Conservation (phyloP, 2,888 invertebrate genomes). For the Plemyria rubiginata region DNA sequence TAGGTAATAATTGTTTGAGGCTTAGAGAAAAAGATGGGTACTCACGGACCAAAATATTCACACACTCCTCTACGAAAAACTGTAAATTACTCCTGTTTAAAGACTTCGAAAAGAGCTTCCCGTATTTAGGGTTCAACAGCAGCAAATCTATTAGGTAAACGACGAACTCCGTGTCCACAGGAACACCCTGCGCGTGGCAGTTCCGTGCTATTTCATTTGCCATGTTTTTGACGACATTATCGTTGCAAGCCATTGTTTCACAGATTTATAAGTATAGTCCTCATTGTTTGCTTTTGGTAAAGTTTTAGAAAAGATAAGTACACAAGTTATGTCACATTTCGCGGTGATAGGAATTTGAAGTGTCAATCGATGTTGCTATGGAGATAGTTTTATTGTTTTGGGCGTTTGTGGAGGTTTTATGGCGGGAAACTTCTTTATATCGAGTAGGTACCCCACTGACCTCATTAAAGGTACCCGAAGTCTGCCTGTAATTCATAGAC, state of each 20-base stretch:
- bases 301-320: constrained; percentile 14
- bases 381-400: constrained; percentile 11
- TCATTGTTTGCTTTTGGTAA: constrained; percentile 1
- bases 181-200: constrained; percentile 70
- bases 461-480: too few species aligned
- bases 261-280: too few species aligned
- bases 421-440: neutral
- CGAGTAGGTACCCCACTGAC: too few species aligned
- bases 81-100: constrained; percentile 79
- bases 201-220: constrained; percentile 84
- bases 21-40: constrained; percentile 26
- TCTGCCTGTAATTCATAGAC: too few species aligned
- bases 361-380: constrained; percentile 29
- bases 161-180: constrained; percentile 79
- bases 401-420: constrained; percentile 59
- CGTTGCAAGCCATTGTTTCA: constrained; percentile 68
- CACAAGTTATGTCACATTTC: too few species aligned
- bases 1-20: too few species aligned
- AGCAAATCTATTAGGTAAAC: constrained; percentile 81
- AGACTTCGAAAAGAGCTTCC: constrained; percentile 74
- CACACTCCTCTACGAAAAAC: constrained; percentile 81
- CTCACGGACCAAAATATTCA: constrained; percentile 75
- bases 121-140: constrained; percentile 84
- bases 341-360: constrained; percentile 6
- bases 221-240: constrained; percentile 83